A percentile compares a stretch with the other conserved stretches of the same genome.
Evolutionary conservation across 2,113 vertebrate genomes (phyloP).

Genomic region (Chloropsis hardwickii): DNA sequence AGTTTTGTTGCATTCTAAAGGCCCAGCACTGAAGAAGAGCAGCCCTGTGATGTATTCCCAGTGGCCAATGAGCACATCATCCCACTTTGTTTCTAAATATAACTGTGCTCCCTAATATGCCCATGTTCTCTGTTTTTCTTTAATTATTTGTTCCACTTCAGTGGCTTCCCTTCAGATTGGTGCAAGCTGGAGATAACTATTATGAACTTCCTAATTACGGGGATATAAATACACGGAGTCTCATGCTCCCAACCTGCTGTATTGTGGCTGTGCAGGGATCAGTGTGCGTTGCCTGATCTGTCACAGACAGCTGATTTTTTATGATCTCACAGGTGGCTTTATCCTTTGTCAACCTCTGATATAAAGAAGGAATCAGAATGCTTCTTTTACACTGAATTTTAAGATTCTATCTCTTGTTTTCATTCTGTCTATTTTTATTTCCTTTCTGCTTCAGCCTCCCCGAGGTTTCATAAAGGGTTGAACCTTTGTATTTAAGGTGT

Average conservation of each 20-base stretch:
- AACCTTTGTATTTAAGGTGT: not conserved
- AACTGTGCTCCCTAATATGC: conserved; percentile 12
- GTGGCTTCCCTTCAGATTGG: conserved; percentile 19
- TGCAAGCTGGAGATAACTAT: not conserved
- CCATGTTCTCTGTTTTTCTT: conserved; percentile 52
- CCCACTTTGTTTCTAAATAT: conserved; percentile 39
- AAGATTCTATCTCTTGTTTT: not conserved
- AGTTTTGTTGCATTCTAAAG: conserved; percentile 3
- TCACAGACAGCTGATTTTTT: not conserved
- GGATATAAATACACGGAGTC: conserved; percentile 3
- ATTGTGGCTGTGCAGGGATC: not conserved
- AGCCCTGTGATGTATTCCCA: not conserved
- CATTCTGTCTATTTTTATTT: not conserved
- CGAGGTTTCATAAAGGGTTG: not conserved
- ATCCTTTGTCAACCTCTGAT: not conserved
- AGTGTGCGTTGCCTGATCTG: not conserved
- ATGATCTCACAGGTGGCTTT: not conserved
- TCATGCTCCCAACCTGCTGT: not conserved
- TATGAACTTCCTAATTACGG: conserved; percentile 27
- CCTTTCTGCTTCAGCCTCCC: not conserved
- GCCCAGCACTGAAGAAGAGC: not conserved
- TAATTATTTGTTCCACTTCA: conserved; percentile 60
- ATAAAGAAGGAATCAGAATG: not conserved
- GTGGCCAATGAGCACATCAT: not conserved
- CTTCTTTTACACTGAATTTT: not conserved